These are phyloP conservation scores for Erebia palarica DNA, from an alignment of 2,888 invertebrate genomes.

Conservation along the genomic window DNA sequence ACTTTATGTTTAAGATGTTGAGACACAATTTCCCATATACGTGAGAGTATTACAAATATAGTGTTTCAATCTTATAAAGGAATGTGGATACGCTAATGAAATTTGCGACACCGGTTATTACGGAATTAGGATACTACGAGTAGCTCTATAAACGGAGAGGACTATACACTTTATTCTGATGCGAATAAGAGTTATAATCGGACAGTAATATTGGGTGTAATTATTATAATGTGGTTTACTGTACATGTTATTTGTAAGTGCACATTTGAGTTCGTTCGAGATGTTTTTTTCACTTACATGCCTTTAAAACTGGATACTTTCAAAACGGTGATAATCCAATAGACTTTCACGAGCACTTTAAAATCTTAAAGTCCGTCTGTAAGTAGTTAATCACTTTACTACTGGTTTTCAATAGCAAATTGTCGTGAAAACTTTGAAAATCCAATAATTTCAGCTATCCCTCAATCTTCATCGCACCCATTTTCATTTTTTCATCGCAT, in stretches of 20 bases:
- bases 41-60: constrained; percentile 24
- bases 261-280: constrained; percentile 6
- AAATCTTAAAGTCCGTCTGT: too few relatives aligned
- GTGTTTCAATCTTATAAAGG: constrained; percentile 30
- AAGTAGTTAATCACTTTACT: too few relatives aligned
- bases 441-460: too few relatives aligned
- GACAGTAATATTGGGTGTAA: not conserved
- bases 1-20: constrained; percentile 16
- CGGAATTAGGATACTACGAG: constrained; percentile 20
- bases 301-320: not conserved
- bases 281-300: constrained; percentile 11
- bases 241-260: constrained; percentile 17
- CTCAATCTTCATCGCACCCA: too few relatives aligned
- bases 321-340: not conserved
- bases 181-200: not conserved
- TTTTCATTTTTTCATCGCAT: too few relatives aligned
- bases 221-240: constrained; percentile 13
- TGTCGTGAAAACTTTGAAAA: too few relatives aligned
- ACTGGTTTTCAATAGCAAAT: too few relatives aligned
- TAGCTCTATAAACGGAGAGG: not conserved
- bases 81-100: constrained; percentile 37
- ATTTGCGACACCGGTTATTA: constrained; percentile 36
- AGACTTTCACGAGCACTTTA: not conserved
- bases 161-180: constrained; percentile 3
- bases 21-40: constrained; percentile 14